phyloP scores from a whole-genome alignment of 2,113 vertebrate species.

The Chiloscyllium plagiosum region DNA sequence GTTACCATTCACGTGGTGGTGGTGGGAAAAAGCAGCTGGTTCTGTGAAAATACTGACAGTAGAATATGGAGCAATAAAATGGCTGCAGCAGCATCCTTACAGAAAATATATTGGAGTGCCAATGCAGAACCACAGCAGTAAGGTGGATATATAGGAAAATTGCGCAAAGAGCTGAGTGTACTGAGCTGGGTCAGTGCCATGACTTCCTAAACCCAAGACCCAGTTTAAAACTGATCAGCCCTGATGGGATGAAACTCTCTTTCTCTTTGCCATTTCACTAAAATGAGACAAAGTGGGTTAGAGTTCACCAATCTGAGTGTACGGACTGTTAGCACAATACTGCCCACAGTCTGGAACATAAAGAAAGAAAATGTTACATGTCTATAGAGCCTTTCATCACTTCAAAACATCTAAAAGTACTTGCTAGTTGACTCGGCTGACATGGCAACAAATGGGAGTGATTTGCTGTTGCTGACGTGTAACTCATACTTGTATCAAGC shows the following conservation, averaged over 20 bases:
- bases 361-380: not conserved
- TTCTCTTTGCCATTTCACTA: not conserved
- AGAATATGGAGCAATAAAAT: not conserved
- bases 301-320: not conserved
- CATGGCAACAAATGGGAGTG: not conserved
- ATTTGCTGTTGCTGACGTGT: not conserved
- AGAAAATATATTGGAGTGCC: not conserved
- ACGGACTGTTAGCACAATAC: not conserved
- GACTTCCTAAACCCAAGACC: not conserved
- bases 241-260: not conserved
- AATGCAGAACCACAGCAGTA: not conserved
- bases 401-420: not conserved
- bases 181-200: not conserved
- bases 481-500: not conserved
- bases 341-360: not conserved
- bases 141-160: not conserved
- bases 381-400: not conserved
- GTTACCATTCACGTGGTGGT: not conserved
- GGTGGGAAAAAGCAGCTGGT: not conserved
- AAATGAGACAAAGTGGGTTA: not conserved
- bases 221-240: not conserved
- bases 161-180: not conserved
- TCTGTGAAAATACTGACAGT: not conserved
- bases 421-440: too few relatives aligned
- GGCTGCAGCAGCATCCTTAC: not conserved